Evolutionary conservation across 1,140 invertebrate species (phyloP), one percentile per base, ranked within the genome.

Genomic region (Drosophila oshimai): DNA sequence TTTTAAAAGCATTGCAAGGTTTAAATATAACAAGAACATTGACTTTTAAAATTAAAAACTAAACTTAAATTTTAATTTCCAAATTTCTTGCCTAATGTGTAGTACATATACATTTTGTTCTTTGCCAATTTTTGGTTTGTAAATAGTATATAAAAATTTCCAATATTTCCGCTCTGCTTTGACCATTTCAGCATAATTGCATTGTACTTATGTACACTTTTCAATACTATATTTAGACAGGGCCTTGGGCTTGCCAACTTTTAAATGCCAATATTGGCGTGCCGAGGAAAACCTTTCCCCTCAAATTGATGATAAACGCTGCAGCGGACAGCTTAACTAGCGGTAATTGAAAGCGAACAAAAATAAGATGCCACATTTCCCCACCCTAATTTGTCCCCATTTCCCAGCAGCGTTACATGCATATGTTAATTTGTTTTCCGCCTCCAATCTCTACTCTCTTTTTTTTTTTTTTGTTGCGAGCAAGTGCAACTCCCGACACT

Each of bases 181-280:
- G 13, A 9, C 53, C 20, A 18, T 50, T 39, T 65, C 26, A 50
- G 62, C 62, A 67, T 67, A 67, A 67, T 41, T 67, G 62, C 62
- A 65, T 28, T 65, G 58, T n/a, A n/a, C n/a, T n/a, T n/a, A n/a
- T n/a, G n/a, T 22, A n/a, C 61, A 39, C 15, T 37, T 7, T 18
- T 15, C 24, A 17, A 46, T 46, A 12, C 34, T 65, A 65, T 64
- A 50, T 39, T 24, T 41, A 65, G 44, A 24, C 28, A 33, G 28
- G 60, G 58, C 62, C 62, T 67, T 65, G 62, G 44, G 26, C 34
- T 33, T 41, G 62, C 62, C 62, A 67, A 61, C 61, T 50, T 65
- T 67, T 65, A 62, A 67, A 67, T 67, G 62, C 44, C 62, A 67
- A 65, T 67, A 67, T 50, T 65, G 60, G 54, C 54, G 57, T 24